These are phyloP conservation scores for Orthonyx spaldingii DNA, from an alignment of 2,113 vertebrate genomes.

Conservation along the genomic window DNA sequence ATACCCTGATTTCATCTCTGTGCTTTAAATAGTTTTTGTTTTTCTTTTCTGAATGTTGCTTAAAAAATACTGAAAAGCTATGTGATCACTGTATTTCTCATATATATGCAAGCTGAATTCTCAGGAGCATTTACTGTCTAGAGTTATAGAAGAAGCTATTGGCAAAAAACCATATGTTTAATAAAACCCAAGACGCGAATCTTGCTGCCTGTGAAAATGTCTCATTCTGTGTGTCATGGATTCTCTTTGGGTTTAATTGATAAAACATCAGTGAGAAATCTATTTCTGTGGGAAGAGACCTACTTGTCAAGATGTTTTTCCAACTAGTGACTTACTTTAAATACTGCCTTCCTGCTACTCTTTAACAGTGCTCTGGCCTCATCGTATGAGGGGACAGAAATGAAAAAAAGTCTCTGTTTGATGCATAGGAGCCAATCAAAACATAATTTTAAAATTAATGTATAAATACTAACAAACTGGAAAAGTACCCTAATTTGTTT, in stretches of 20 bases:
- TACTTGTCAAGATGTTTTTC: neutral
- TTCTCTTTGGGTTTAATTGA: neutral
- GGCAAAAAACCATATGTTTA: neutral
- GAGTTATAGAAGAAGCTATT: neutral
- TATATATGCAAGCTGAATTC: neutral
- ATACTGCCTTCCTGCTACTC: neutral
- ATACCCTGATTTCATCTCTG: neutral
- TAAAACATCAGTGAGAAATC: neutral
- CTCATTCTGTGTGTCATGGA: neutral
- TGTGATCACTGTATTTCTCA: neutral
- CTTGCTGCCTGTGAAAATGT: neutral
- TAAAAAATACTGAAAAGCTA: neutral
- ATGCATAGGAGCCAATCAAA: neutral
- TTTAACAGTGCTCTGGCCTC: neutral
- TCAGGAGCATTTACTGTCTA: neutral
- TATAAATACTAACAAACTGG: neutral
- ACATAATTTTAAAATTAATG: neutral
- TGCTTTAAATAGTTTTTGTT: neutral
- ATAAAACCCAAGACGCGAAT: rapidly evolving
- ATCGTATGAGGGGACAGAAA: neutral
- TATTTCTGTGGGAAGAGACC: neutral
- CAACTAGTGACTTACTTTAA: neutral
- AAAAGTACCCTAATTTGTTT: neutral
- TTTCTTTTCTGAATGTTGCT: neutral
- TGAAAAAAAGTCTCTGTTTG: rapidly evolving